phyloP scores from a whole-genome alignment of 2,888 invertebrate genomes.

The Cyaniris semiargus region DNA sequence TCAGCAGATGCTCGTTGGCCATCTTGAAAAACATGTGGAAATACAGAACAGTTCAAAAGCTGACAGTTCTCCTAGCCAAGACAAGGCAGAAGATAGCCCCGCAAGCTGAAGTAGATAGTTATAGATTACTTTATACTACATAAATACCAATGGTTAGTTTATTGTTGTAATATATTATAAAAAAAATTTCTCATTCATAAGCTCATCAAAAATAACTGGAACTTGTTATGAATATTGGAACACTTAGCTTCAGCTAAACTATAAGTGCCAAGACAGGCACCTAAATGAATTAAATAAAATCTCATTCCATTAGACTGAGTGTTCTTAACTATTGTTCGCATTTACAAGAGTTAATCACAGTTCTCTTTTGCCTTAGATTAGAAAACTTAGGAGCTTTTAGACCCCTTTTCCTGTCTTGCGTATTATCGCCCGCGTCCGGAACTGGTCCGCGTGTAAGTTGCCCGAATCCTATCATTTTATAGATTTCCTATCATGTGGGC shows the following conservation, averaged over 20 bases:
- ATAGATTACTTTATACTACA: not conserved
- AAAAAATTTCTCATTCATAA: not conserved
- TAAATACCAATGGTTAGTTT: conserved; percentile 10
- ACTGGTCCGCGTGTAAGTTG: no score
- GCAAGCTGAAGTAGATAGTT: conserved; percentile 21
- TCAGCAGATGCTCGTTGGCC: conserved; percentile 84
- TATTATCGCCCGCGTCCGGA: no score
- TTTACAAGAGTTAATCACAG: no score
- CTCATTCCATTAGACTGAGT: no score
- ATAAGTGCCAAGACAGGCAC: not conserved
- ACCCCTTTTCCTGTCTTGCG: no score
- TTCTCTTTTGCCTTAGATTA: no score
- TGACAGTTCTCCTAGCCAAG: conserved; percentile 37
- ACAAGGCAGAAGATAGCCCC: conserved; percentile 35
- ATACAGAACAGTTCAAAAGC: conserved; percentile 48
- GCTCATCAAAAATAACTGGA: not conserved
- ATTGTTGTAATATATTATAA: conserved; percentile 9
- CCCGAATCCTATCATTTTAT: no score
- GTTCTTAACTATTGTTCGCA: no score
- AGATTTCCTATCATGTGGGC: no score
- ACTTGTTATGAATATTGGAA: not conserved
- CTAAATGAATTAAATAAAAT: no score
- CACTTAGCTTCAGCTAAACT: not conserved
- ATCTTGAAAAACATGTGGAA: conserved; percentile 82
- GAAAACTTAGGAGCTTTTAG: no score